Base-by-base conservation (phyloP, 2,113 vertebrate genomes). In the Gymnarchus niloticus region DNA sequence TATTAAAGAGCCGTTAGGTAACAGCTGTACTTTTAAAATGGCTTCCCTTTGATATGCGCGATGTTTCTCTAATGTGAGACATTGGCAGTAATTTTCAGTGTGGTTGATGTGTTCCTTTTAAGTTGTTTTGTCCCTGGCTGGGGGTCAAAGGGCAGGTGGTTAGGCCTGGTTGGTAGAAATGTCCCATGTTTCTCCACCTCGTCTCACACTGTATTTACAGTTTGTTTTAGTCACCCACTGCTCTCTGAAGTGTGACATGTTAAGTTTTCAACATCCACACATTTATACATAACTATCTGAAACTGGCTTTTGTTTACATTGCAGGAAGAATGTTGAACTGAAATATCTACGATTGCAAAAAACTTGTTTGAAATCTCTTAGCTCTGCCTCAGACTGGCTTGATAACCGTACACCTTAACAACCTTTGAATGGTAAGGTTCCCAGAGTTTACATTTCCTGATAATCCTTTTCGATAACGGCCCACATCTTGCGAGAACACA, bases 21-120 rank as follows among this genome's bases (percentile, higher is more conserved):
- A 69, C 78, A 54, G 56, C 19, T 54, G 78, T 59, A 78, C 52
- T 77, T 28, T 57, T 41, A 89, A 88, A 65, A 54, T 86, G 88
- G 80, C 6, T 84, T 65, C 85, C 69, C 78, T 93, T 91, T 92
- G 88, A 93, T 91, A 89, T 87, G 88, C 54, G n/a, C 19, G 69
- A 54, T 86, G 54, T n/a, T 83, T 23, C n/a, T 78, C 14, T 61
- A 83, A 46, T 83, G 37, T 84, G 4, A 65, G 51, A 83, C 52
- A 73, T 19, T 19, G 33, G 12, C 65, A 49, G 44, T 81, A 44
- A 28, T n/a, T 28, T 3, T 51, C 25, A 10, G 44, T 14, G 25
- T 28, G 9, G 23, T 9, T 25, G 19, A n/a, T 28, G 3, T 21
- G 0, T n/a, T 51, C 10, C 21, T 81, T 51, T 80, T 46, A 25